Base-by-base conservation (phyloP, 2,888 invertebrate genomes). In the Leistus spinibarbis region DNA sequence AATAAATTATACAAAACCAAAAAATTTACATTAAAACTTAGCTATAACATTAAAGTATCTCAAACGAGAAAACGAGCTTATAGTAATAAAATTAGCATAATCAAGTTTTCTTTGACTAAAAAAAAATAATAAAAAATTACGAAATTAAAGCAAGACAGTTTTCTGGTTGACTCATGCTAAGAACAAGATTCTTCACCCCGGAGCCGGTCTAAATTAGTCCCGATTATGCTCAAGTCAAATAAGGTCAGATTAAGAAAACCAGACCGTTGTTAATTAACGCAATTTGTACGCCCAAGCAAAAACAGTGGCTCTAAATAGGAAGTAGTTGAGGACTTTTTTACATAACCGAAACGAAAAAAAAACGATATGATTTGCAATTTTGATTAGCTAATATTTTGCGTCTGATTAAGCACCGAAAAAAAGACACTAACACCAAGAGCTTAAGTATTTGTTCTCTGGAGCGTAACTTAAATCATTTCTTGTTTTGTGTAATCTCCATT, bases 191-290 rank as follows among this genome's bases (percentile, higher is more conserved):
- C 10, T 20, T 19, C 10, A 60, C 19, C 19, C 22, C 22, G 20
- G 20, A 60, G 20, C 20, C 60, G 60, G 40, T 62, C 53, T 63
- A 70, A 70, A 70, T 70, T 70, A 70, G 69, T 53, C 53, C 62
- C 69, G 69, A 70, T 70, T 70, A 63, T 40, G 40, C 23, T 13
- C 20, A 60, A 20, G 17, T 27, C 53, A 63, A 70, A 70, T 70
- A 70, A 70, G 69, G 69, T 53, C 69, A 70, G 53, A 40, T 54
- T 53, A 62, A 63, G 60, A 60, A 62, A 53, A 66, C 27, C 53
- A 24, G 66, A 53, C 23, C 22, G 20, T 62, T 70, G 5, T 3
- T 70, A 70, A 70, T 70, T 70, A 70, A 70, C 62, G 62, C 69
- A 70, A 62, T 68, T 68, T 40, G 5, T 40, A 40, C 40, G 40